Percentiles rank a stretch among this genome's conserved stretches.
phyloP scores from a whole-genome alignment of 2,888 invertebrate genomes.

The Drosophila kuntzei region DNA sequence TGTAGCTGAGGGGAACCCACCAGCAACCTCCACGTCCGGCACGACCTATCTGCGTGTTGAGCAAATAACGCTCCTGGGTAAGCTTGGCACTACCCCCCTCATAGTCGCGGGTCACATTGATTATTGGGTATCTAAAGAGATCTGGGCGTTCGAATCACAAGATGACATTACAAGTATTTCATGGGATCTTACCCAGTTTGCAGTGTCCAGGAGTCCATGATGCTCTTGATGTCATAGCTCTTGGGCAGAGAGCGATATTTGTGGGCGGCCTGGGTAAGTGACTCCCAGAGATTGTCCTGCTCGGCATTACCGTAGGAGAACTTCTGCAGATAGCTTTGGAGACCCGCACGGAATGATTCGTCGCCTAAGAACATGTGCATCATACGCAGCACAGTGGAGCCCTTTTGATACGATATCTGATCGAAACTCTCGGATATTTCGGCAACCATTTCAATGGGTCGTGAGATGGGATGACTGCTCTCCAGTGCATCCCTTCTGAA shows the following conservation, averaged over 20 bases:
- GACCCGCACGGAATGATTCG: conserved; percentile 88
- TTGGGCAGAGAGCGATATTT: conserved; percentile 86
- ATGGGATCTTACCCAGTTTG: conserved; percentile 88
- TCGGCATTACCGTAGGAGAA: conserved; percentile 91
- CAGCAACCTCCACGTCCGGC: conserved; percentile 85
- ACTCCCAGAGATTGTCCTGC: conserved; percentile 94
- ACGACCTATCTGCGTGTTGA: conserved; percentile 77
- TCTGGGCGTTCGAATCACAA: not conserved
- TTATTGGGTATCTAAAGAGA: conserved; percentile 88
- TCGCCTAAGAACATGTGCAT: conserved; percentile 94
- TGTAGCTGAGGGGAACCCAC: conserved; percentile 89
- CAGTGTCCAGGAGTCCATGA: conserved; percentile 95
- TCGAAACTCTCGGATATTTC: conserved; percentile 94
- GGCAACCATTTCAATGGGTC: conserved; percentile 90
- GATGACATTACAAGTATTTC: not conserved
- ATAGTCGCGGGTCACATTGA: conserved; percentile 89
- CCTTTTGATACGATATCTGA: conserved; percentile 93
- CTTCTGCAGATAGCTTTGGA: conserved; percentile 89
- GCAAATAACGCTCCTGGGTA: conserved; percentile 87
- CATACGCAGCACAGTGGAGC: conserved; percentile 95
- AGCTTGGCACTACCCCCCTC: conserved; percentile 86
- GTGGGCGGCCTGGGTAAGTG: conserved; percentile 88
- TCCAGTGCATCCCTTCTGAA: conserved; percentile 90
- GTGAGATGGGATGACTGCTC: conserved; percentile 92
- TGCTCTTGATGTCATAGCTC: conserved; percentile 88